These are phyloP conservation scores for Natrix natrix DNA, from an alignment of 2,797 vertebrate genomes.

Conservation along the genomic window DNA sequence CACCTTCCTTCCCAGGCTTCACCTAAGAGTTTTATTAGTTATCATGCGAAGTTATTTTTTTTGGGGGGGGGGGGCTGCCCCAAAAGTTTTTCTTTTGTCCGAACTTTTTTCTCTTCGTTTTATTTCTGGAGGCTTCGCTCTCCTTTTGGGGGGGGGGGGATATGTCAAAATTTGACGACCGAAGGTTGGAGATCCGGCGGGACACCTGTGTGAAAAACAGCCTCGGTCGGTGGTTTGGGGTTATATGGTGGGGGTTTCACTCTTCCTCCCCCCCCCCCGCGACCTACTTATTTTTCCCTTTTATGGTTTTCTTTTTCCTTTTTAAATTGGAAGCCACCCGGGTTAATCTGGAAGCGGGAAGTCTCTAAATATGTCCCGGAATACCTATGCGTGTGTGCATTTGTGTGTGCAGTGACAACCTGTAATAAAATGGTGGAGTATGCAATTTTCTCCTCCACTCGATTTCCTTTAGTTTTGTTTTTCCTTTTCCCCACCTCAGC, in stretches of 20 bases:
- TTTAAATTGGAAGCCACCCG: background rate
- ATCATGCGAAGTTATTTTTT: background rate
- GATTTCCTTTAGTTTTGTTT: background rate
- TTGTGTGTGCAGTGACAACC: background rate
- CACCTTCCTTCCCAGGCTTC: background rate
- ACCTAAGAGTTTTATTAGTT: background rate
- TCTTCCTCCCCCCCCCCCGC: rapidly evolving
- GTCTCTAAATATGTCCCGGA: background rate
- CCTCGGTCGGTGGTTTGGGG: background rate
- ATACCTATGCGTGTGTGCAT: background rate
- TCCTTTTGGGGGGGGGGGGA: background rate
- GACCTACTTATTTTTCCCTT: background rate
- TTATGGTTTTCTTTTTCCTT: background rate
- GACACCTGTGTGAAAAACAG: background rate
- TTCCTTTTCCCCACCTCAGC: background rate
- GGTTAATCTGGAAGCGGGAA: background rate
- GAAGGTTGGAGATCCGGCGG: background rate
- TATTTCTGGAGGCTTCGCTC: background rate
- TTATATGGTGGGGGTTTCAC: background rate
- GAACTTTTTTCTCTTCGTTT: background rate
- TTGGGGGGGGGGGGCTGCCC: background rate
- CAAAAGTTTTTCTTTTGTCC: background rate
- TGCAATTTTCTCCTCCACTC: background rate
- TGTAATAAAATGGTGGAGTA: background rate
- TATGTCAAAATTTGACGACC: background rate